phyloP scores from a whole-genome alignment of 2,797 vertebrate genomes.

The Ctenochaetus hawaiiensis region DNA sequence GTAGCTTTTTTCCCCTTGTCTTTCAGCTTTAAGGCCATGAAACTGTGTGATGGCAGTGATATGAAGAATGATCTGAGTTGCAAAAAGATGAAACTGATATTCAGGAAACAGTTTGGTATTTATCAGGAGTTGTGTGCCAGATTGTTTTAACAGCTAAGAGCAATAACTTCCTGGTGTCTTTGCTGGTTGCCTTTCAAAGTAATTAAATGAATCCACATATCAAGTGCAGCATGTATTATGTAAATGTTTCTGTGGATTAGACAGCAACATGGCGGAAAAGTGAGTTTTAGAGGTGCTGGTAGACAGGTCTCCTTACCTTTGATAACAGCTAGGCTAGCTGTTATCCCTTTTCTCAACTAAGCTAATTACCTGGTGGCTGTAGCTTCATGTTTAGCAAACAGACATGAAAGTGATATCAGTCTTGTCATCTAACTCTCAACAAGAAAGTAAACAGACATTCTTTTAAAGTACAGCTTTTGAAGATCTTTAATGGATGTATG shows the following conservation, averaged over 20 bases:
- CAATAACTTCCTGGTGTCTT: not conserved
- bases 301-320: not conserved
- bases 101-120: too few species aligned
- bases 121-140: not conserved
- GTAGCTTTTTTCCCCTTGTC: too few species aligned
- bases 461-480: not conserved
- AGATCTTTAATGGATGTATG: not conserved
- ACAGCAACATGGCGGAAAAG: not conserved
- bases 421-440: too few species aligned
- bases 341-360: not conserved
- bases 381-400: too few species aligned
- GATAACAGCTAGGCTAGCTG: too few species aligned
- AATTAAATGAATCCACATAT: too few species aligned
- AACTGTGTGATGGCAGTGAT: constrained; percentile 23
- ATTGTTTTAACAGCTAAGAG: not conserved
- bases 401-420: too few species aligned
- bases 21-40: too few species aligned
- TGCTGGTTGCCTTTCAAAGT: too few species aligned
- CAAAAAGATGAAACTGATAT: constrained; percentile 22
- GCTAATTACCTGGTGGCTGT: too few species aligned
- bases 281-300: not conserved
- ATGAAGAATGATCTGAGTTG: not conserved
- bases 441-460: not conserved
- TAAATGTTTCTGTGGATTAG: too few species aligned
- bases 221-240: too few species aligned